Evolutionary conservation across 92 coral and sea anemone genomes (phyloP).

Genomic region (Plumapathes pennacea): DNA sequence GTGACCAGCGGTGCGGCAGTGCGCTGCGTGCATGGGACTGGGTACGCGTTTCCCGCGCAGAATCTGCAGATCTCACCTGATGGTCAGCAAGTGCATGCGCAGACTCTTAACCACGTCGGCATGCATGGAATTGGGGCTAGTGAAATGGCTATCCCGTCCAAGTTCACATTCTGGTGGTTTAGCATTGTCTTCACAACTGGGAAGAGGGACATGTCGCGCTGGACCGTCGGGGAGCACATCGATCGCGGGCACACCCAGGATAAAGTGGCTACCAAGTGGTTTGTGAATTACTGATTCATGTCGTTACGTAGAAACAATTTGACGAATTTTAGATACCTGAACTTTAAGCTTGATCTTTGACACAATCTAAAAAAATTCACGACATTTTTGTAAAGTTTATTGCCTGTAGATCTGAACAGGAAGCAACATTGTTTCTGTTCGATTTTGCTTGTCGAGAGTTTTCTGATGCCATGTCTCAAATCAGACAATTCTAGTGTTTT

Average conservation of each 20-base stretch:
- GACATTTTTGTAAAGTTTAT: too few species aligned
- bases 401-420: too few species aligned
- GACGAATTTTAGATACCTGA: too few species aligned
- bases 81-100: constrained; percentile 65
- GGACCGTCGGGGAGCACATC: constrained; percentile 67
- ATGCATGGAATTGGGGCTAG: constrained; percentile 42
- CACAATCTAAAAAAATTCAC: too few species aligned
- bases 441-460: too few species aligned
- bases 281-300: constrained; percentile 54
- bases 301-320: too few species aligned
- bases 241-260: constrained; percentile 61
- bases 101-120: constrained; percentile 68
- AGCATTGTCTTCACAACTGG: constrained; percentile 72
- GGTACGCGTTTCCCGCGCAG: constrained; percentile 71
- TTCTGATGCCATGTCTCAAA: too few species aligned
- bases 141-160: constrained; percentile 46
- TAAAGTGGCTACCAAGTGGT: constrained; percentile 70
- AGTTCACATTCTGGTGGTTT: constrained; percentile 87
- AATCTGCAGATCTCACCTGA: constrained; percentile 50
- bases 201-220: constrained; percentile 75
- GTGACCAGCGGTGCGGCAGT: constrained; percentile 70
- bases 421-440: too few species aligned
- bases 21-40: constrained; percentile 58
- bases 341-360: too few species aligned
- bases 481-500: too few species aligned